phyloP scores from a whole-genome alignment of 2,888 invertebrate genomes.

The Epinotia ramella region DNA sequence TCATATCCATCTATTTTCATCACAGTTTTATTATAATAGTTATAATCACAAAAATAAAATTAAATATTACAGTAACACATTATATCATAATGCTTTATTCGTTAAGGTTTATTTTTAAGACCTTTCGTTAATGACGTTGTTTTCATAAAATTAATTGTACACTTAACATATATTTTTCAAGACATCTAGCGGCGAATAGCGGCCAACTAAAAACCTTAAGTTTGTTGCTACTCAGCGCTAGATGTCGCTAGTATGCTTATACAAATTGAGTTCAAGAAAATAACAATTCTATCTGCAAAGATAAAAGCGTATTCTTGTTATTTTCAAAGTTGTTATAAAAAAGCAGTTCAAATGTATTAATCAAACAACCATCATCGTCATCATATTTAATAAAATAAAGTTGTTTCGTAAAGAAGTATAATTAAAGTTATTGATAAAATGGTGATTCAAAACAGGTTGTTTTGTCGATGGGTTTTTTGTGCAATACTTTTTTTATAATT shows the following conservation, averaged over 20 bases:
- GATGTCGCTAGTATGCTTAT: constrained; percentile 1
- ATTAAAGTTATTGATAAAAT: no score
- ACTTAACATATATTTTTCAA: background rate
- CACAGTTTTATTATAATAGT: constrained; percentile 57
- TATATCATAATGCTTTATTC: constrained; percentile 45
- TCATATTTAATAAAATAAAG: no score
- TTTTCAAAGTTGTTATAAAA: no score
- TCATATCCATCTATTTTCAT: constrained; percentile 53
- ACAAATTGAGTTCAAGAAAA: background rate
- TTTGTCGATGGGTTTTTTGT: no score
- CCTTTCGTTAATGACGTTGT: background rate
- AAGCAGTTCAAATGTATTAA: no score
- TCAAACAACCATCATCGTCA: no score
- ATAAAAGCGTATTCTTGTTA: background rate
- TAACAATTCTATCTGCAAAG: background rate
- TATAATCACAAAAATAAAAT: constrained; percentile 57
- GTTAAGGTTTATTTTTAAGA: constrained; percentile 9
- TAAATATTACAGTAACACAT: constrained; percentile 48
- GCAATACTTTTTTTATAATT: background rate
- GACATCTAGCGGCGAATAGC: constrained; percentile 13
- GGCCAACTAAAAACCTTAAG: background rate
- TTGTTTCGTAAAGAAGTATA: background rate
- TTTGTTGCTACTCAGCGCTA: background rate
- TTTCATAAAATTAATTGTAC: no score
- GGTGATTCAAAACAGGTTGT: no score